Evolutionary conservation across 2,888 invertebrate genomes (phyloP), one percentile per base, ranked within the genome.

Genomic region (Drosophila neonasuta): DNA sequence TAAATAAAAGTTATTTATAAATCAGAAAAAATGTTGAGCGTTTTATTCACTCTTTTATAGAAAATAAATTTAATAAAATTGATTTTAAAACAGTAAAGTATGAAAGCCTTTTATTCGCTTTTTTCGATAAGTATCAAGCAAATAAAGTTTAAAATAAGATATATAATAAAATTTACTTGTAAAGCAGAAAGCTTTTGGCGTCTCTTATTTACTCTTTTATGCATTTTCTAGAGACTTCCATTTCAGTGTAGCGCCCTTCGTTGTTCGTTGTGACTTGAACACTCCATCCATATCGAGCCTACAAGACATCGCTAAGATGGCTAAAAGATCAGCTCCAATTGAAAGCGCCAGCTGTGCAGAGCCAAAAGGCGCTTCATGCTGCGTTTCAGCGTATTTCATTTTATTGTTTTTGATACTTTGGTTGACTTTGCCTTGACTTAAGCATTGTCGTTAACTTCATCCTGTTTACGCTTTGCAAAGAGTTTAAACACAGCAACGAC

Each of bases 371-470:
- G 70, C 65, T 56, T 11, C 75, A 55, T 36, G 62, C 51, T 63
- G 75, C 42, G 66, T 30, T 52, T 67, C 20, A 39, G 11, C 8
- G 2, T 46, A 13, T 32, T 17, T 8, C 0, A 39, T 24, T 32
- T 17, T 11, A 29, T 29, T 50, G 1, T 58, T 36, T 51, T 61
- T 56, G 49, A 52, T 51, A 54, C 54, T 58, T 74, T 46, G 56
- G 60, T 54, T 46, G 82, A 58, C 48, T 65, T 78, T 63, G 74
- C 81, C 81, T 86, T 81, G 81, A 85, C 80, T 85, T 82, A 77
- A 81, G 78, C 78, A 69, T 68, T 85, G 74, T 48, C 78, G 60
- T 85, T 82, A 75, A 77, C 65, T 67, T 80, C 80, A 85, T 85
- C 81, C 81, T 81, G 74, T 80, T 44, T 41, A 15, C 39, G 44